phyloP scores from a whole-genome alignment of 2,113 vertebrate species.

The pig (Sus scrofa) region DNA sequence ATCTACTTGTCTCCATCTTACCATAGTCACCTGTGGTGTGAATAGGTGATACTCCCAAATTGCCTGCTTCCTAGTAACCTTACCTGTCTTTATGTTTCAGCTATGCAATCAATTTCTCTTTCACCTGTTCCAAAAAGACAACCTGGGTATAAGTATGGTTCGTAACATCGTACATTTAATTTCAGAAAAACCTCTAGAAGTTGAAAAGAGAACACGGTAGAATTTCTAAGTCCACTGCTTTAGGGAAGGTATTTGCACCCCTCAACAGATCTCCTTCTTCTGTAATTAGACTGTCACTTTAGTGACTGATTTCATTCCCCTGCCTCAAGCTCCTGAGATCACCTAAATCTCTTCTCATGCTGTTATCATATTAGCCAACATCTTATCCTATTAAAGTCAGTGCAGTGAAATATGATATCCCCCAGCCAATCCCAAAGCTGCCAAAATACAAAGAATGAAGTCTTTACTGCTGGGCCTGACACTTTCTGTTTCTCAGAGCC shows the following conservation, averaged over 20 bases:
- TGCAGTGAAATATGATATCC: conserved; percentile 63
- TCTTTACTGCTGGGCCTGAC: background rate
- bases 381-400: conserved; percentile 78
- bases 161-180: background rate
- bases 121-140: background rate
- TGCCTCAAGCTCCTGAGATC: conserved; percentile 56
- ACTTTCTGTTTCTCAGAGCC: background rate
- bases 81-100: background rate
- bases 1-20: background rate
- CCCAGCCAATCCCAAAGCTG: conserved; percentile 49
- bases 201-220: background rate
- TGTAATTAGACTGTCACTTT: conserved; percentile 57
- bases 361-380: conserved; percentile 77
- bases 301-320: conserved; percentile 70
- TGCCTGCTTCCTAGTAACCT: background rate
- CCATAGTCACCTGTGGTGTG: background rate
- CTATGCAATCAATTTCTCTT: background rate
- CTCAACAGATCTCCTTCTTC: background rate
- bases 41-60: background rate
- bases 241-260: background rate
- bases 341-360: conserved; percentile 71
- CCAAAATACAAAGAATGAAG: conserved; percentile 65
- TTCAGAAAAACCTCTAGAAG: background rate
- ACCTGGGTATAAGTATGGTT: background rate
- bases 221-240: conserved; percentile 41